Evolutionary conservation across 2,797 vertebrate genomes (phyloP).

Genomic region (Uromys caudimaculatus): DNA sequence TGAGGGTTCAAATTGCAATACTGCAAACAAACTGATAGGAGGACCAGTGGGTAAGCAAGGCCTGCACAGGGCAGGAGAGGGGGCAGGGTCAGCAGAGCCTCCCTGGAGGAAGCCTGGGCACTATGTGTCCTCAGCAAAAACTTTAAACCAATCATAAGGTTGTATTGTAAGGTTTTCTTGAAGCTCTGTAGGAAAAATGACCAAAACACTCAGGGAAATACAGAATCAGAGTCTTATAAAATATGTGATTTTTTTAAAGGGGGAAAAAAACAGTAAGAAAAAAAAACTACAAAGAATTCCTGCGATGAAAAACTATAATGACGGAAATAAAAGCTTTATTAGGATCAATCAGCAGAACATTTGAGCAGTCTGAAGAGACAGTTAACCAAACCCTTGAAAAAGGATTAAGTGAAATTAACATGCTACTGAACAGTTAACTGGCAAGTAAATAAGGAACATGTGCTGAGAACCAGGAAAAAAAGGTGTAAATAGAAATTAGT

Average conservation of each 20-base stretch:
- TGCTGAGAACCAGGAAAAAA: not conserved
- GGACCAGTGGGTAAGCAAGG: not conserved
- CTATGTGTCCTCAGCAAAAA: not conserved
- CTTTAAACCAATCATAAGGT: not conserved
- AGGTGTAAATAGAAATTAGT: not conserved
- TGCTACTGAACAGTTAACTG: not conserved
- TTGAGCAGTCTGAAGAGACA: not conserved
- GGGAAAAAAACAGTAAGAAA: too few species aligned
- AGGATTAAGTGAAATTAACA: not conserved
- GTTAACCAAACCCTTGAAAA: not conserved
- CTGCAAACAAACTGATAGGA: too few species aligned
- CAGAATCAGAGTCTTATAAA: not conserved
- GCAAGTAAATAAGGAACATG: not conserved
- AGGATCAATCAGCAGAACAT: not conserved
- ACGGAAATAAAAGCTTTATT: not conserved
- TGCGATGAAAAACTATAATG: not conserved
- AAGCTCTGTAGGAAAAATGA: not conserved
- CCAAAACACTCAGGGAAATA: not conserved
- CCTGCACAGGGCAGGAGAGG: fast-evolving
- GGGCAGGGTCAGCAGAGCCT: not conserved
- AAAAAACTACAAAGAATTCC: not conserved
- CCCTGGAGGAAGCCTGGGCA: not conserved
- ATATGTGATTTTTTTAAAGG: not conserved
- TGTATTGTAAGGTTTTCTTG: not conserved
- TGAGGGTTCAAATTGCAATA: not conserved